A percentile compares a stretch with the other conserved stretches of the same genome.
Evolutionary conservation across 2,888 invertebrate species (phyloP).

Genomic region (Calephelis perditalis): DNA sequence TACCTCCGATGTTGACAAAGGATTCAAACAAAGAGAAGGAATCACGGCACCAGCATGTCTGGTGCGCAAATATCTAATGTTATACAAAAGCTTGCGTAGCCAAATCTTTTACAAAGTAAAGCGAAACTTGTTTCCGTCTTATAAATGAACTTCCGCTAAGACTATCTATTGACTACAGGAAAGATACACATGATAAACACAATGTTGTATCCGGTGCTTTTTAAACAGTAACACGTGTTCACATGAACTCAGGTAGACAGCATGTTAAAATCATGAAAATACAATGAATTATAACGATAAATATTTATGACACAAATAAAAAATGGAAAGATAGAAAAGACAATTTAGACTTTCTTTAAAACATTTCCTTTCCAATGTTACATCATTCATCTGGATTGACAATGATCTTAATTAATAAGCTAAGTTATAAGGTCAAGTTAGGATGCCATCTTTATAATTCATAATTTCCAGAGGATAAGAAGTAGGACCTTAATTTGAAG

Average conservation of each 20-base stretch:
- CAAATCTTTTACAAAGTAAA: slow-evolving; percentile 46
- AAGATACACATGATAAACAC: slow-evolving; percentile 41
- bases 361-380: too few species aligned
- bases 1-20: slow-evolving; percentile 71
- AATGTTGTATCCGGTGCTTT: slow-evolving; percentile 68
- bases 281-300: neutral
- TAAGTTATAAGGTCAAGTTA: too few species aligned
- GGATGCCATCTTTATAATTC: too few species aligned
- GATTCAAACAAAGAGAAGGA: slow-evolving; percentile 36
- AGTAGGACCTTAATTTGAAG: too few species aligned
- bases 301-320: neutral
- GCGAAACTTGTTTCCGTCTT: slow-evolving; percentile 45
- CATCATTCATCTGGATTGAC: too few species aligned
- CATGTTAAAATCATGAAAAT: neutral
- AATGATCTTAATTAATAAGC: too few species aligned
- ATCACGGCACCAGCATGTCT: slow-evolving; percentile 62
- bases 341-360: too few species aligned
- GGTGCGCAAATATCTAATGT: slow-evolving; percentile 40
- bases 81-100: slow-evolving; percentile 41
- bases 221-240: slow-evolving; percentile 33
- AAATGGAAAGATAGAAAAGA: too few species aligned
- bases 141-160: slow-evolving; percentile 55
- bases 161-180: slow-evolving; percentile 42
- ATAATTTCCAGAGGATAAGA: too few species aligned
- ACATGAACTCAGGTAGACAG: slow-evolving; percentile 10